phyloP scores from a whole-genome alignment of 2,113 vertebrate species.

The Struthio camelus region DNA sequence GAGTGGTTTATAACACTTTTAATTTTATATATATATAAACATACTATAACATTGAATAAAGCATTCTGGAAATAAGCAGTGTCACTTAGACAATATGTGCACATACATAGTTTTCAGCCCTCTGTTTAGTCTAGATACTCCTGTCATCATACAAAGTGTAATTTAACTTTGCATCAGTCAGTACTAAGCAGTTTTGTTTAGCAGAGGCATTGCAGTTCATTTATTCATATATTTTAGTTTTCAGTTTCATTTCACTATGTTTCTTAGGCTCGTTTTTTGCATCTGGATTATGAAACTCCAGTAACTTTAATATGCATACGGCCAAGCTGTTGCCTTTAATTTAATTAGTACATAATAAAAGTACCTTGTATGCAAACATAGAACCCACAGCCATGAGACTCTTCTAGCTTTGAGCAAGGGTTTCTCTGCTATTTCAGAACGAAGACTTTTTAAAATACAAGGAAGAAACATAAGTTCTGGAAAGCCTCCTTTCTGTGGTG shows the following conservation, averaged over 20 bases:
- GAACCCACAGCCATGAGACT: not conserved
- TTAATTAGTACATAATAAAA: conserved; percentile 8
- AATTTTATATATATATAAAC: not conserved
- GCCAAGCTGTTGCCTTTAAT: conserved; percentile 16
- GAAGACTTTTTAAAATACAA: not conserved
- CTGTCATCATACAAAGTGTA: not conserved
- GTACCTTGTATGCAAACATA: not conserved
- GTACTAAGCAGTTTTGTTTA: not conserved
- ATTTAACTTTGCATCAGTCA: not conserved
- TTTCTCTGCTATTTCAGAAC: not conserved
- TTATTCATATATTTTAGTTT: not conserved
- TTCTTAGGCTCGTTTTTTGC: conserved; percentile 25
- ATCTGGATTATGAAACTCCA: not conserved
- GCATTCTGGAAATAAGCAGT: not conserved
- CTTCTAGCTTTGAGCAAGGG: not conserved
- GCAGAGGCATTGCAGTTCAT: not conserved
- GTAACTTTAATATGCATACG: not conserved
- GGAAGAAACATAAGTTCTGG: not conserved
- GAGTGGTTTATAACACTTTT: not conserved
- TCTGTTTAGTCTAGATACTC: not conserved
- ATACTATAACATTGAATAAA: not conserved
- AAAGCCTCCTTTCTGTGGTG: not conserved
- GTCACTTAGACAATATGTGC: not conserved
- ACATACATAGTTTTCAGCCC: not conserved
- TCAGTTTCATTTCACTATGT: not conserved